Evolutionary conservation across 2,113 vertebrate species (phyloP).

Genomic region (Carassius gibelio): DNA sequence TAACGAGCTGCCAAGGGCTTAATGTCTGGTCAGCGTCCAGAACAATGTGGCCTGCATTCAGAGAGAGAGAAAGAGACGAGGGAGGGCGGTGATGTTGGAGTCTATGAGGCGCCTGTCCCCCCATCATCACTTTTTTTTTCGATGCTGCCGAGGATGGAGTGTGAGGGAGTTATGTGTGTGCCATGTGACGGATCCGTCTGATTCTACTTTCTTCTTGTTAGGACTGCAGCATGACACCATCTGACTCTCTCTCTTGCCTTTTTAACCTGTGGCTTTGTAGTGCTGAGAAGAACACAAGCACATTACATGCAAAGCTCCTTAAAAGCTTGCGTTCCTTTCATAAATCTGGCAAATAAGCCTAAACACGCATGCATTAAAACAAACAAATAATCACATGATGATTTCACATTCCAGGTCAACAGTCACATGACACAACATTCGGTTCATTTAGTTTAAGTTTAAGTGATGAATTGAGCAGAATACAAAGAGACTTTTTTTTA

Average conservation of each 20-base stretch:
- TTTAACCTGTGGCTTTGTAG: constrained; percentile 66
- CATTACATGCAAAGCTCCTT: constrained; percentile 74
- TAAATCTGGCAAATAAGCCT: constrained; percentile 59
- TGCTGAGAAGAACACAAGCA: constrained; percentile 63
- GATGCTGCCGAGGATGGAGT: constrained; percentile 27
- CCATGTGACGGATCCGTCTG: neutral
- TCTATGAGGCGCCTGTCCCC: constrained; percentile 64
- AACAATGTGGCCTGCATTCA: constrained; percentile 49
- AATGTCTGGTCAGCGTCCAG: constrained; percentile 52
- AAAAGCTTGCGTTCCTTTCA: constrained; percentile 63
- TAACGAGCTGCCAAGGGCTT: constrained; percentile 60
- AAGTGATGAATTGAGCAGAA: neutral
- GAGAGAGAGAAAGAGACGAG: constrained; percentile 19
- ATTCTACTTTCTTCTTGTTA: constrained; percentile 10
- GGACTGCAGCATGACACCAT: neutral
- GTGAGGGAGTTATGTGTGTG: constrained; percentile 20
- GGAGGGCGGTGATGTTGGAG: constrained; percentile 53
- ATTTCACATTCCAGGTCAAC: constrained; percentile 20
- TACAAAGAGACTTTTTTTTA: neutral
- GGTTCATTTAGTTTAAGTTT: constrained; percentile 11
- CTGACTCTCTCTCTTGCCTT: constrained; percentile 8
- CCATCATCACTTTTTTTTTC: constrained; percentile 13
- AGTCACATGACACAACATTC: neutral
- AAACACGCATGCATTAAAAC: constrained; percentile 1
- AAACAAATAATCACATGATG: constrained; percentile 25